These are phyloP conservation scores for Ploceus nigricollis DNA, from an alignment of 2,113 vertebrate species.

Conservation along the genomic window DNA sequence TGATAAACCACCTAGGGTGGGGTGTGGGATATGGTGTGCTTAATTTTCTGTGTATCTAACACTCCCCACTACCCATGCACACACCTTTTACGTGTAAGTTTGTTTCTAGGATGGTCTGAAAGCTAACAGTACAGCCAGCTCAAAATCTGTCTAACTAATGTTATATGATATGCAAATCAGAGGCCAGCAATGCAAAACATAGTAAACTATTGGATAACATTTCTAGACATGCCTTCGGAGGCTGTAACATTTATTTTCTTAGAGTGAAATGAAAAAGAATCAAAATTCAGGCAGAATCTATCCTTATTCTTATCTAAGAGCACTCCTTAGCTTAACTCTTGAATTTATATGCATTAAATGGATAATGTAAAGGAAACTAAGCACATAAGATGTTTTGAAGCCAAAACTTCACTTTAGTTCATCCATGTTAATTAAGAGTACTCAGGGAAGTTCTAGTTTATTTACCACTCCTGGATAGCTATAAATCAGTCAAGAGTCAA, in stretches of 20 bases:
- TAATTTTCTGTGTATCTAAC: not conserved
- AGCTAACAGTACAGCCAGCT: not conserved
- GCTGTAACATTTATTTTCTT: not conserved
- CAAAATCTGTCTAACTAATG: not conserved
- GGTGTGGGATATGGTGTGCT: not conserved
- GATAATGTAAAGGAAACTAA: not conserved
- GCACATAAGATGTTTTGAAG: not conserved
- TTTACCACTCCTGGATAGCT: not conserved
- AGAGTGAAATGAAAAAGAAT: not conserved
- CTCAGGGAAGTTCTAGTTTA: not conserved
- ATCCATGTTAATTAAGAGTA: not conserved
- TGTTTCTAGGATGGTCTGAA: not conserved
- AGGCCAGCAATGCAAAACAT: not conserved
- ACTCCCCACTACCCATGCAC: not conserved
- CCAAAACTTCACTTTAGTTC: not conserved
- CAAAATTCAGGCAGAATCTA: not conserved
- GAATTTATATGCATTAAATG: not conserved
- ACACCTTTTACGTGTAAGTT: not conserved
- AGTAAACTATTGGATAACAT: not conserved
- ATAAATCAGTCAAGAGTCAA: not conserved
- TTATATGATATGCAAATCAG: not conserved
- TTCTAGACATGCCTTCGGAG: not conserved
- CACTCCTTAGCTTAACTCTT: not conserved
- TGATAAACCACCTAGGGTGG: fast-evolving
- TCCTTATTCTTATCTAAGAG: not conserved